Evolutionary conservation across 1,140 invertebrate species (phyloP).

Genomic region (Steinernema khuongi): DNA sequence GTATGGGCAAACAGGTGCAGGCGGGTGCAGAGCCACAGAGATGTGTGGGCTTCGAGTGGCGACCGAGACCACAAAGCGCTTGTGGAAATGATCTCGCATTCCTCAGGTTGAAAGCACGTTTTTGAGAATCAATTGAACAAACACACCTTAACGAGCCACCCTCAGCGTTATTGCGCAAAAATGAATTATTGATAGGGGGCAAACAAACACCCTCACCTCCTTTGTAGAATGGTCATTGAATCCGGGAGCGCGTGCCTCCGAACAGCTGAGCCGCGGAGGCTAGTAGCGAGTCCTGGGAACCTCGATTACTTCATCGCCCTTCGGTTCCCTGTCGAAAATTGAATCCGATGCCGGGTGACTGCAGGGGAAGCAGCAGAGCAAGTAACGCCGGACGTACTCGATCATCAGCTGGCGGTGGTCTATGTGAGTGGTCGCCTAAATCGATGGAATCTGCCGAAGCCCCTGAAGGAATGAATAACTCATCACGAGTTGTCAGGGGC

Average conservation of each 20-base stretch:
- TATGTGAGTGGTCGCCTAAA: too few species aligned
- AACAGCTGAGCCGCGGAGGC: too few species aligned
- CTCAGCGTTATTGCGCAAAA: not conserved
- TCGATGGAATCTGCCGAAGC: not conserved
- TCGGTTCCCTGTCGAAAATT: not conserved
- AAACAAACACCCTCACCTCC: not conserved
- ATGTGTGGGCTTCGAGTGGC: too few species aligned
- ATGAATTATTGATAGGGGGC: not conserved
- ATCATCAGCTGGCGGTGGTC: not conserved
- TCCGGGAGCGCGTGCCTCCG: not conserved
- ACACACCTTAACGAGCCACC: not conserved
- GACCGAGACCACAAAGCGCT: not conserved
- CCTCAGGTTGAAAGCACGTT: not conserved
- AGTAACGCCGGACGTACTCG: not conserved
- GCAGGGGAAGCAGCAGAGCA: not conserved
- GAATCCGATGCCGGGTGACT: not conserved
- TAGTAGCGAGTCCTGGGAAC: not conserved
- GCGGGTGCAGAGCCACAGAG: too few species aligned
- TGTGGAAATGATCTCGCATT: not conserved
- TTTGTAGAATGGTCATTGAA: not conserved
- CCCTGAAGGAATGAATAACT: not conserved
- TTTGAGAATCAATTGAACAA: not conserved
- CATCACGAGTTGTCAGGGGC: not conserved
- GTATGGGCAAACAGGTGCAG: too few species aligned
- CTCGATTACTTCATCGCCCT: not conserved